Percentiles rank a stretch among this genome's conserved stretches.
Evolutionary conservation across 2,113 vertebrate species (phyloP).

Genomic region (Mixornis gularis): DNA sequence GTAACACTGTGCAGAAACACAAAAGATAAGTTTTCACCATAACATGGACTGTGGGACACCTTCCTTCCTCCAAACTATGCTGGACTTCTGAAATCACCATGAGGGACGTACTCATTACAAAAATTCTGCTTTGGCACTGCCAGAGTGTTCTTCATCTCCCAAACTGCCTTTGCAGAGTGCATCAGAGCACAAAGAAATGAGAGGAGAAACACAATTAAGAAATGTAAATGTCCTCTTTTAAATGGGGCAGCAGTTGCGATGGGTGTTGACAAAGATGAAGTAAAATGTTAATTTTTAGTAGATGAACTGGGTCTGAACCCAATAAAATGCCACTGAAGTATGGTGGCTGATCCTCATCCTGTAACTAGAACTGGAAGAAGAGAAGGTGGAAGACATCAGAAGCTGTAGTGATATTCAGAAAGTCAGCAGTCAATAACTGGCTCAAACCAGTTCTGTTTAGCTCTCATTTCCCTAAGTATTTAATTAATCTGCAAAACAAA

Average conservation of each 20-base stretch:
- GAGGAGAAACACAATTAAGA: neutral
- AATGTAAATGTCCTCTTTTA: neutral
- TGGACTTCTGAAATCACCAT: neutral
- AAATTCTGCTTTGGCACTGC: neutral
- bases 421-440: slow-evolving; percentile 6
- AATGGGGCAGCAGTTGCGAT: neutral
- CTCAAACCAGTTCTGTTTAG: slow-evolving; percentile 10
- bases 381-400: neutral
- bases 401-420: neutral
- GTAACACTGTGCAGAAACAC: neutral
- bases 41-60: neutral
- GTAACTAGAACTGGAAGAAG: neutral
- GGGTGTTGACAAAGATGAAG: neutral
- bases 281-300: neutral
- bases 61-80: neutral
- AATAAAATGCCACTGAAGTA: neutral
- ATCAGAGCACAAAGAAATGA: neutral
- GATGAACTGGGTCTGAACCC: neutral
- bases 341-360: neutral
- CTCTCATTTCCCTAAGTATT: slow-evolving; percentile 47
- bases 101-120: accelerated
- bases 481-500: slow-evolving; percentile 34
- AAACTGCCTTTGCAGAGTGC: neutral
- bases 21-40: neutral
- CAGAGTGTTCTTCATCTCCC: neutral